phyloP scores from a whole-genome alignment of 2,888 invertebrate genomes.

The Sylvicola cinctus region DNA sequence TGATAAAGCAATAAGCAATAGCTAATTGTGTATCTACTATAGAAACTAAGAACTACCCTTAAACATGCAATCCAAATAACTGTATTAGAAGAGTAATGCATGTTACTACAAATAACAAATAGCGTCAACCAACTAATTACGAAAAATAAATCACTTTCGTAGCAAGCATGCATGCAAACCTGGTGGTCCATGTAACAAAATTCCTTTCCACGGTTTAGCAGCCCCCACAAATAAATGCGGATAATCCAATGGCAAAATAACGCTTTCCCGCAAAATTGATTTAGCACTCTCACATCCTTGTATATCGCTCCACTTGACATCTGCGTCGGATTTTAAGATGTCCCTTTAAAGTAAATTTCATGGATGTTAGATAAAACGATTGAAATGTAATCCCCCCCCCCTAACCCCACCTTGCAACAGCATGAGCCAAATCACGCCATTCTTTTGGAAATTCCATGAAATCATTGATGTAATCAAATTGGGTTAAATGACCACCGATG shows the following conservation, averaged over 20 bases:
- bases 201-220: slow-evolving; percentile 66
- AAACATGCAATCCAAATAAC: too few species aligned
- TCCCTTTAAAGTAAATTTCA: slow-evolving; percentile 25
- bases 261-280: slow-evolving; percentile 62
- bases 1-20: too few species aligned
- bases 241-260: slow-evolving; percentile 57
- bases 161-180: slow-evolving; percentile 11
- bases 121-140: too few species aligned
- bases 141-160: too few species aligned
- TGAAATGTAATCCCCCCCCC: not conserved
- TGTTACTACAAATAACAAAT: too few species aligned
- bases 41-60: too few species aligned
- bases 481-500: too few species aligned
- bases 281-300: slow-evolving; percentile 57
- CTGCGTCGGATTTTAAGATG: slow-evolving; percentile 39
- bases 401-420: not conserved
- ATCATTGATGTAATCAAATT: too few species aligned
- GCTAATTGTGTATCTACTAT: too few species aligned
- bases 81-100: too few species aligned
- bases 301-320: slow-evolving; percentile 62
- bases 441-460: not conserved
- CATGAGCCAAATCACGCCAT: not conserved
- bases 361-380: not conserved
- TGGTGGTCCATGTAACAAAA: slow-evolving; percentile 38
- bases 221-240: slow-evolving; percentile 48